Evolutionary conservation across 1,140 invertebrate species (phyloP).

Genomic region (Anadara kagoshimensis): DNA sequence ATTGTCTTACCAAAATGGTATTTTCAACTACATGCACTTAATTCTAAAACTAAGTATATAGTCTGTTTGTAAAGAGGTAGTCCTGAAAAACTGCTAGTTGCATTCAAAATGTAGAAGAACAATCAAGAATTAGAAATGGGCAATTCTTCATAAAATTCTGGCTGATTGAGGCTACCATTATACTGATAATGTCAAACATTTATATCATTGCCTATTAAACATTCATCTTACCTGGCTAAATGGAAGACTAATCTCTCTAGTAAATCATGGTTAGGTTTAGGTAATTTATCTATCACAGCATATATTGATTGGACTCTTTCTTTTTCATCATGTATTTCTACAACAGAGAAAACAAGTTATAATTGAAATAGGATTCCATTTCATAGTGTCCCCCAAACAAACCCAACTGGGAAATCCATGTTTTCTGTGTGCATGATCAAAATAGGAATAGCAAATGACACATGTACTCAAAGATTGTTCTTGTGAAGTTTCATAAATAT

Average conservation of each 20-base stretch:
- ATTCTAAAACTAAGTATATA: no score
- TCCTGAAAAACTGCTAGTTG: no score
- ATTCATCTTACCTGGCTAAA: constrained; percentile 81
- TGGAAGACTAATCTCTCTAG: constrained; percentile 96
- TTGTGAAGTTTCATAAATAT: no score
- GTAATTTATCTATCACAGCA: constrained; percentile 90
- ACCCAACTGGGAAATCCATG: no score
- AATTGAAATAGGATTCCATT: not conserved
- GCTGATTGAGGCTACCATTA: not conserved
- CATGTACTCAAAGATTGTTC: no score
- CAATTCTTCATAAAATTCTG: not conserved
- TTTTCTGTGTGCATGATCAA: no score
- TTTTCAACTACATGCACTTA: no score
- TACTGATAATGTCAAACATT: not conserved
- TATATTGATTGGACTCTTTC: constrained; percentile 90
- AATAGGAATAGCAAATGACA: no score
- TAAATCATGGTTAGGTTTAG: constrained; percentile 91
- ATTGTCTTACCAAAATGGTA: no score
- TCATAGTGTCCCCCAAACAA: no score
- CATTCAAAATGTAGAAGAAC: no score
- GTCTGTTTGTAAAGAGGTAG: no score
- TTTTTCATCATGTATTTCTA: constrained; percentile 84
- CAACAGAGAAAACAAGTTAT: constrained; percentile 38
- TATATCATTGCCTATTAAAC: not conserved
- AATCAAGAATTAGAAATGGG: not conserved